Conservation (phyloP, 2,113 vertebrate species). For the Cebus imitator region DNA sequence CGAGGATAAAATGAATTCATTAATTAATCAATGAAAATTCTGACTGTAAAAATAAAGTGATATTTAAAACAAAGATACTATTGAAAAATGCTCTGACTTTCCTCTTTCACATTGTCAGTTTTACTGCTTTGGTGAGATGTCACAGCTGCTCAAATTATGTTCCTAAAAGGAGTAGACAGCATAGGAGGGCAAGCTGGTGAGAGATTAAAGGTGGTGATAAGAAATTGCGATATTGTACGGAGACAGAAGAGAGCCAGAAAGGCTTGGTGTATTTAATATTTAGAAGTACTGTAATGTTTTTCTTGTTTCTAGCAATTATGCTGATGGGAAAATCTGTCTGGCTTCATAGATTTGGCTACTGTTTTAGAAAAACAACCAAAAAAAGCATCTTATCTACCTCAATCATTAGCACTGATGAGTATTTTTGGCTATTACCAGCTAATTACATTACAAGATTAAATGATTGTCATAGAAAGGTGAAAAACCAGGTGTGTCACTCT, state of each 20-base stretch:
- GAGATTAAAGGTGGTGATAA: not conserved
- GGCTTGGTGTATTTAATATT: not conserved
- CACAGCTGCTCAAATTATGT: not conserved
- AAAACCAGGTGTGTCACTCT: not conserved
- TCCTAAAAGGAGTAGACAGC: not conserved
- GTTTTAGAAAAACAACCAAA: not conserved
- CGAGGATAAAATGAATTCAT: not conserved
- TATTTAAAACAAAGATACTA: not conserved
- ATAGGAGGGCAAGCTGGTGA: not conserved
- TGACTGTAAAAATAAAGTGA: not conserved
- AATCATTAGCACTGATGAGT: not conserved
- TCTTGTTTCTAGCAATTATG: not conserved
- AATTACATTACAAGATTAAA: not conserved
- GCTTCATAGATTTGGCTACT: not conserved
- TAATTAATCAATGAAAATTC: not conserved
- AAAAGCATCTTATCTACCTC: not conserved
- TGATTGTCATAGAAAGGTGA: not conserved
- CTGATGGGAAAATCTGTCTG: not conserved
- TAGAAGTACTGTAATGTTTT: not conserved
- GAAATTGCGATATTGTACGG: not conserved
- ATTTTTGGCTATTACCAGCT: not conserved
- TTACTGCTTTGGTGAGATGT: not conserved
- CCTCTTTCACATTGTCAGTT: not conserved
- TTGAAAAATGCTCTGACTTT: not conserved
- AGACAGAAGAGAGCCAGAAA: not conserved